Evolutionary conservation across 2,888 invertebrate species (phyloP).

Genomic region (Andricus quercusramuli): DNA sequence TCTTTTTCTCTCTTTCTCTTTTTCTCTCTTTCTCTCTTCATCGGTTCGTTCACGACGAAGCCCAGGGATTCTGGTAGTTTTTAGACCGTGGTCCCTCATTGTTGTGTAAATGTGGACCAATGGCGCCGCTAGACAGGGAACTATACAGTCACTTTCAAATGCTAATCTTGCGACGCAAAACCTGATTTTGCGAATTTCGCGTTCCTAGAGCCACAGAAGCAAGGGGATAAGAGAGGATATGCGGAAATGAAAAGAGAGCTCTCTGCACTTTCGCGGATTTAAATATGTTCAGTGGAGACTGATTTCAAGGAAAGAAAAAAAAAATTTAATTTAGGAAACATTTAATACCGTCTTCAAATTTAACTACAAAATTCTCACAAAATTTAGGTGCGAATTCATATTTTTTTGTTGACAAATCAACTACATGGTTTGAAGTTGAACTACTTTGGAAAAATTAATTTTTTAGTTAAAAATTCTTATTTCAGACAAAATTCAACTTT

Average conservation of each 20-base stretch:
- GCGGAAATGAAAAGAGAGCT: conserved; percentile 42
- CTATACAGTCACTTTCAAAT: conserved; percentile 73
- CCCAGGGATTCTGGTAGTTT: conserved; percentile 75
- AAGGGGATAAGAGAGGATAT: conserved; percentile 10
- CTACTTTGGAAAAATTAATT: no score
- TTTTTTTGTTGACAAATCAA: no score
- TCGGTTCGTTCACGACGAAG: conserved; percentile 55
- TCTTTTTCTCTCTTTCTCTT: conserved; percentile 52
- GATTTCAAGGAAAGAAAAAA: neutral
- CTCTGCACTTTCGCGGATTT: conserved; percentile 7
- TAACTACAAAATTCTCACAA: no score
- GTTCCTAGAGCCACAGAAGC: conserved; percentile 39
- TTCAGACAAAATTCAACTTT: no score
- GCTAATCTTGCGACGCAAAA: conserved; percentile 72
- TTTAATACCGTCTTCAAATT: no score
- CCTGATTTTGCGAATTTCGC: conserved; percentile 73
- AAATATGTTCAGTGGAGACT: neutral
- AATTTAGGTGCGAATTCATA: no score
- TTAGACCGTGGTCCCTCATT: conserved; percentile 75
- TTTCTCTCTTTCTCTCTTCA: conserved; percentile 52
- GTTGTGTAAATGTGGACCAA: conserved; percentile 78
- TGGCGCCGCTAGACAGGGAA: conserved; percentile 74
- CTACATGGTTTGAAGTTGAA: no score
- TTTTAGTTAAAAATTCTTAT: no score
- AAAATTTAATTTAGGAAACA: neutral